phyloP scores from a whole-genome alignment of 1,140 invertebrate genomes.

The Phymastichus coffea region DNA sequence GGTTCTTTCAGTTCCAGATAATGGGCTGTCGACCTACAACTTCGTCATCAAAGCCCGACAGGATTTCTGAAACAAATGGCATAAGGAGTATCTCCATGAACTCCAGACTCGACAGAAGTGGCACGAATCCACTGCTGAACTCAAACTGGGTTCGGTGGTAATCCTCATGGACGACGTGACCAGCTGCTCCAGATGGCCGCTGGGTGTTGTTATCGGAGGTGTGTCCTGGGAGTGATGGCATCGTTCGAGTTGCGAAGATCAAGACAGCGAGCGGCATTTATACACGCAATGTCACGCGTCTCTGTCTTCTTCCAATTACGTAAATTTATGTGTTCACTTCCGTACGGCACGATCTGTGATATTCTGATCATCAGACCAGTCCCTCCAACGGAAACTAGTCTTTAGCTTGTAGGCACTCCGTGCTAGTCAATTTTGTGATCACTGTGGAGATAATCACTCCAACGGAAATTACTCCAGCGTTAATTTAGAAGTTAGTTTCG shows the following conservation, averaged over 20 bases:
- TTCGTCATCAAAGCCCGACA: neutral
- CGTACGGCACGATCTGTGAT: no score
- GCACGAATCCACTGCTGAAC: neutral
- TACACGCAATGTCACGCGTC: neutral
- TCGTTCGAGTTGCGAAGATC: neutral
- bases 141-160: neutral
- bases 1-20: neutral
- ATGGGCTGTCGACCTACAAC: neutral
- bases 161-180: neutral
- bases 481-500: no score
- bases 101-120: neutral
- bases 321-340: no score
- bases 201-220: conserved; percentile 27
- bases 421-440: no score
- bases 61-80: neutral
- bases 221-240: conserved; percentile 30
- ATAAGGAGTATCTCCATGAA: neutral
- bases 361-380: no score
- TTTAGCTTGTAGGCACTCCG: no score
- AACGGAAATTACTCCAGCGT: no score
- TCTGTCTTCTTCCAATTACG: no score
- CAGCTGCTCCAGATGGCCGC: neutral
- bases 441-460: no score
- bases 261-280: neutral
- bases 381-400: no score